A percentile compares a stretch with the other conserved stretches of the same genome.
phyloP scores from a whole-genome alignment of 2,888 invertebrate genomes.

The Agrochola lychnidis region DNA sequence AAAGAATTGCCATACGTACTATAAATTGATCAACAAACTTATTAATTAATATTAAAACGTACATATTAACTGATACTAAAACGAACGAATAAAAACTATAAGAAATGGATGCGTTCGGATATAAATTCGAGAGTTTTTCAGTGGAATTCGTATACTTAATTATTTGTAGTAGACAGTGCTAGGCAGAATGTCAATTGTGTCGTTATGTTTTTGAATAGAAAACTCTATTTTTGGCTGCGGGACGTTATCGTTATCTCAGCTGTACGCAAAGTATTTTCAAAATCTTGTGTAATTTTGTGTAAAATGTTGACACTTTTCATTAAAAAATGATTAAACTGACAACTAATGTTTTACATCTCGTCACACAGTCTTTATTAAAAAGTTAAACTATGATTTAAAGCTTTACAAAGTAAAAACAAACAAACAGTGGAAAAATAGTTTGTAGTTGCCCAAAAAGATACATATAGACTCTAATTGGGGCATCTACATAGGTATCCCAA shows the following conservation, averaged over 20 bases:
- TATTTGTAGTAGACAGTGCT: conserved; percentile 7
- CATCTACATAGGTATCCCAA: neutral
- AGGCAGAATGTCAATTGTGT: conserved; percentile 35
- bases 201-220: conserved; percentile 16
- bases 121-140: neutral
- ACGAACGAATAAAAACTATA: neutral
- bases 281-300: conserved; percentile 51
- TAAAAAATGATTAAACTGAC: neutral
- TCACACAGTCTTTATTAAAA: neutral
- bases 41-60: neutral
- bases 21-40: neutral
- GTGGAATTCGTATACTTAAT: neutral
- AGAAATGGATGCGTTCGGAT: neutral
- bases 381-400: neutral
- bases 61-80: neutral
- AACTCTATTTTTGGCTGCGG: conserved; percentile 25
- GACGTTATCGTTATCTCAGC: conserved; percentile 24
- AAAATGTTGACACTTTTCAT: neutral
- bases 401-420: neutral
- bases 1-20: neutral
- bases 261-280: conserved; percentile 36
- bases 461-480: neutral
- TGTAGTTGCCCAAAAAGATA: neutral
- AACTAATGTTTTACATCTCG: too few relatives aligned
- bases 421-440: neutral